phyloP scores from a whole-genome alignment of 1,140 invertebrate genomes.

The Lanistes nyassanus region DNA sequence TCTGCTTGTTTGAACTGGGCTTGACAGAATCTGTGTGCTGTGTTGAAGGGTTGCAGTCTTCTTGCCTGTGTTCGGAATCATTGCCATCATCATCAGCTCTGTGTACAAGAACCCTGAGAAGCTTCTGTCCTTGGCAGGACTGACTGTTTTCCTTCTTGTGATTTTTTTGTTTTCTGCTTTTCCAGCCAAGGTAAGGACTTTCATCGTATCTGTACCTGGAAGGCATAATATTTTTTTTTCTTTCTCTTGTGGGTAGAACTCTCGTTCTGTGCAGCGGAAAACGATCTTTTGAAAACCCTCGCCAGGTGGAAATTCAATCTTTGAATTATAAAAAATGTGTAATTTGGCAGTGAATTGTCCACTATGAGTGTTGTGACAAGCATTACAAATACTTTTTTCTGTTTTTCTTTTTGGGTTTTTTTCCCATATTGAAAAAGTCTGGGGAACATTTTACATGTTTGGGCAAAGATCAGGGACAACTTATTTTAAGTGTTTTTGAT shows the following conservation, averaged over 20 bases:
- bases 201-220: background rate
- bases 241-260: too few relatives aligned
- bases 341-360: too few relatives aligned
- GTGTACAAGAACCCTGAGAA: conserved; percentile 49
- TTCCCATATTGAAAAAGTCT: background rate
- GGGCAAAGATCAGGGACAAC: too few relatives aligned
- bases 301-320: too few relatives aligned
- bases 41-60: conserved; percentile 25
- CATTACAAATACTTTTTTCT: background rate
- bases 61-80: conserved; percentile 34
- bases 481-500: too few relatives aligned
- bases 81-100: conserved; percentile 52
- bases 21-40: too few relatives aligned
- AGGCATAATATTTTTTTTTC: background rate
- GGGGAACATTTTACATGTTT: too few relatives aligned
- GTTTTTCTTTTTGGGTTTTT: background rate
- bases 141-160: conserved; percentile 47
- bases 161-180: conserved; percentile 55
- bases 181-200: conserved; percentile 43
- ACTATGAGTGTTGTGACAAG: too few relatives aligned
- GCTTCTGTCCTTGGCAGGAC: conserved; percentile 52
- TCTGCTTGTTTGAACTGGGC: too few relatives aligned
- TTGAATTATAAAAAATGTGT: too few relatives aligned
- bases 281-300: too few relatives aligned
- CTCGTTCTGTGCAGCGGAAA: too few relatives aligned